These are phyloP conservation scores for Leptinotarsa haldemani DNA, from an alignment of 2,888 invertebrate genomes.

Conservation along the genomic window DNA sequence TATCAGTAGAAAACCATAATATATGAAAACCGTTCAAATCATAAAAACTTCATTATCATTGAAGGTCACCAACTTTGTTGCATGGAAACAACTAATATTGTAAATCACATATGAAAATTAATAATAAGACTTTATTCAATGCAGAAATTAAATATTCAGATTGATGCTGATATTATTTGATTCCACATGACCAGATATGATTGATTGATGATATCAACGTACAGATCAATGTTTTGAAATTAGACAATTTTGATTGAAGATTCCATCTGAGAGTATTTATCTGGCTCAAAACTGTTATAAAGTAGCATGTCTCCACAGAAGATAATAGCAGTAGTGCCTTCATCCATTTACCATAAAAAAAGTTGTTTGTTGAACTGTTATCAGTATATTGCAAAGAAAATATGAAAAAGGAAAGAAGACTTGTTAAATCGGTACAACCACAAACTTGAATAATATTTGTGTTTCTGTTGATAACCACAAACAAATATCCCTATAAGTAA, in stretches of 20 bases:
- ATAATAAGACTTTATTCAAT: background rate
- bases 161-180: background rate
- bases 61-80: constrained; percentile 20
- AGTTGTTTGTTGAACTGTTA: no score
- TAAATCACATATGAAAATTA: constrained; percentile 7
- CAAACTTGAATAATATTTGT: no score
- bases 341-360: no score
- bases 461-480: no score
- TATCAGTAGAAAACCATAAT: background rate
- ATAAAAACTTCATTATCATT: constrained; percentile 20
- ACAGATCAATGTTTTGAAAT: background rate
- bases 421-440: no score
- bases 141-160: background rate
- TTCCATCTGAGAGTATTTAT: no score
- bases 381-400: no score
- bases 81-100: constrained; percentile 13
- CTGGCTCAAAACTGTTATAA: no score
- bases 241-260: background rate
- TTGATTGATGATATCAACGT: background rate
- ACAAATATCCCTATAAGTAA: no score
- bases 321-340: background rate
- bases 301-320: no score
- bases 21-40: constrained; percentile 6
- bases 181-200: background rate
- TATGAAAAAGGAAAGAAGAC: no score